phyloP scores from a whole-genome alignment of 2,888 invertebrate genomes.

The Serripes groenlandicus region DNA sequence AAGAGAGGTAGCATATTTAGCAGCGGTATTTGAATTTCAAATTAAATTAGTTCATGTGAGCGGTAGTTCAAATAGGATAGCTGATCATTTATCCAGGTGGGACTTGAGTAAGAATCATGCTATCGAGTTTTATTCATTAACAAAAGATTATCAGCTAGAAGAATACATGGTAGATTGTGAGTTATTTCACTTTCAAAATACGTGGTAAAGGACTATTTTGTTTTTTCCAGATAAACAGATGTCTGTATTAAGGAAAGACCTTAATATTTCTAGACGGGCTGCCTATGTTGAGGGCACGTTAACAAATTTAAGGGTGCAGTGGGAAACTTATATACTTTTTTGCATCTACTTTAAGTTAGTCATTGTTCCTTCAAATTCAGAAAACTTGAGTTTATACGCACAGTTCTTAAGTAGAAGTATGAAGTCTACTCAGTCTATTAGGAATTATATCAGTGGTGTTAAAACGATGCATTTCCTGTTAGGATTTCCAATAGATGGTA shows the following conservation, averaged over 20 bases:
- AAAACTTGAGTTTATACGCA: neutral
- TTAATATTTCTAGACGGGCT: neutral
- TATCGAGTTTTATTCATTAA: neutral
- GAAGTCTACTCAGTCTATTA: neutral
- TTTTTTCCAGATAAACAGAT: neutral
- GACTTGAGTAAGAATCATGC: neutral
- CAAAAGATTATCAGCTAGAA: neutral
- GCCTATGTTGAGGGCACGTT: neutral
- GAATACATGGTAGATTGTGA: neutral
- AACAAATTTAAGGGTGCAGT: neutral
- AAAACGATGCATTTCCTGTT: neutral
- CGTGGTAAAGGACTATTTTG: neutral
- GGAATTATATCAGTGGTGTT: neutral
- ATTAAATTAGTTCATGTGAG: constrained; percentile 7
- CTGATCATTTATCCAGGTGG: neutral
- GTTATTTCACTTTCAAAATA: neutral
- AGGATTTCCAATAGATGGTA: neutral
- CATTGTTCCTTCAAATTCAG: neutral
- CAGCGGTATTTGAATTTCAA: constrained; percentile 12
- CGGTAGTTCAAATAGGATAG: neutral
- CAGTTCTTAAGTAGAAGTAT: neutral
- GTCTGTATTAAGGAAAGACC: neutral
- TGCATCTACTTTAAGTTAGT: neutral
- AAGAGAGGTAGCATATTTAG: constrained; percentile 8
- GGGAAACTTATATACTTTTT: constrained; percentile 8